A percentile compares a stretch with the other conserved stretches of the same genome.
phyloP scores from a whole-genome alignment of 2,113 vertebrate species.

The Chroicocephalus ridibundus region DNA sequence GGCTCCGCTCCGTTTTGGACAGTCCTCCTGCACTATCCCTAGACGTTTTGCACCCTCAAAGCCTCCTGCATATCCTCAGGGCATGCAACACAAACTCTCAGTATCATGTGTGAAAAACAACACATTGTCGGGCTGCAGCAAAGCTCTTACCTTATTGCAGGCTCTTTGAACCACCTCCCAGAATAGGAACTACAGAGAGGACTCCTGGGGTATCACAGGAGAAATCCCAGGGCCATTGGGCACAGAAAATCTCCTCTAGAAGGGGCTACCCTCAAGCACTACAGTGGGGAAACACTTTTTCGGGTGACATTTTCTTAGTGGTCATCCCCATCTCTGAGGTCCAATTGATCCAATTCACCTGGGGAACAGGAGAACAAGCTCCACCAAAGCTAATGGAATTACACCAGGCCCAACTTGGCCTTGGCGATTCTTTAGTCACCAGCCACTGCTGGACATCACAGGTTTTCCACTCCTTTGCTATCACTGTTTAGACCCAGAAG shows the following conservation, averaged over 20 bases:
- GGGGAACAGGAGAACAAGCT: neutral
- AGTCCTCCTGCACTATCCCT: neutral
- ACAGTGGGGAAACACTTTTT: neutral
- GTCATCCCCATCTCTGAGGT: neutral
- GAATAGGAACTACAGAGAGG: neutral
- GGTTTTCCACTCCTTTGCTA: neutral
- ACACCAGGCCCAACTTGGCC: neutral
- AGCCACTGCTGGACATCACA: neutral
- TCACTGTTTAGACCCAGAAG: neutral
- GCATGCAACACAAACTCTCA: neutral
- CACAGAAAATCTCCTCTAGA: neutral
- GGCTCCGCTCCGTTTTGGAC: neutral
- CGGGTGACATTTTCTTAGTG: neutral
- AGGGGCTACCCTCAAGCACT: neutral
- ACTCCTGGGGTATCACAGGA: neutral
- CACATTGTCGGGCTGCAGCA: neutral
- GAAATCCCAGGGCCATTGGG: neutral
- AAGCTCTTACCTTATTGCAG: neutral
- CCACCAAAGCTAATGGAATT: neutral
- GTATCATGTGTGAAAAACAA: neutral
- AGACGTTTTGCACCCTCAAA: neutral
- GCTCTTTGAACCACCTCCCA: neutral
- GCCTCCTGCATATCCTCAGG: neutral
- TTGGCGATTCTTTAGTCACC: neutral
- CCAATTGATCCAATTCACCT: neutral